These are phyloP conservation scores for Heliangelus exortis DNA, from an alignment of 2,797 vertebrate species.

Conservation along the genomic window DNA sequence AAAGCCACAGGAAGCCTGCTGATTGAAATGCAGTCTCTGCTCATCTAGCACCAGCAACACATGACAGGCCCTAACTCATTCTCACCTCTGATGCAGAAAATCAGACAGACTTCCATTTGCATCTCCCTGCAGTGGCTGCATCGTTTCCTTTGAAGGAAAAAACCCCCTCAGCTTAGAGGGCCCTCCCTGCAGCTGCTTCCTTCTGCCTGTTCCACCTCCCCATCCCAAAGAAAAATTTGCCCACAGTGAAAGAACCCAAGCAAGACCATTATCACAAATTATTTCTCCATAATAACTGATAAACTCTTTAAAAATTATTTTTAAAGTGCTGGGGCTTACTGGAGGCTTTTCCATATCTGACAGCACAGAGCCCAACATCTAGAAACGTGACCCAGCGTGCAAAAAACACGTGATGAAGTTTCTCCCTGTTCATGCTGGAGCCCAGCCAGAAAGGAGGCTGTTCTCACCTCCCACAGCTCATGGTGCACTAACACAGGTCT, in stretches of 20 bases:
- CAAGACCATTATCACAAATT: not conserved
- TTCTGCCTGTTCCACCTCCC: not conserved
- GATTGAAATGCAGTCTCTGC: not conserved
- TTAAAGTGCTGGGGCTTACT: not conserved
- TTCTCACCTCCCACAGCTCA: fast-evolving
- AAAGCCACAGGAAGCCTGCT: not conserved
- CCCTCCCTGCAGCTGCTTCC: slow-evolving; percentile 50
- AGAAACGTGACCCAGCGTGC: fast-evolving
- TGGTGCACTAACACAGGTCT: fast-evolving
- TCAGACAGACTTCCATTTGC: not conserved
- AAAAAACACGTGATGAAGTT: fast-evolving
- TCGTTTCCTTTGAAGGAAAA: not conserved
- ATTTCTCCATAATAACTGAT: not conserved
- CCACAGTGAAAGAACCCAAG: not conserved
- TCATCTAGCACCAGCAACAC: not conserved
- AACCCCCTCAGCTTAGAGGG: not conserved
- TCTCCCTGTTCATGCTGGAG: fast-evolving
- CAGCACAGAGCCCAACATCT: not conserved
- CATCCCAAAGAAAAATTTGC: not conserved
- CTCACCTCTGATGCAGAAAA: not conserved
- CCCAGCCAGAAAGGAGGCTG: not conserved
- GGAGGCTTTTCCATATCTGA: not conserved
- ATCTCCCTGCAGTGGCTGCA: not conserved
- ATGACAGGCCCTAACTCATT: not conserved
- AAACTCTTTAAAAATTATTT: not conserved